phyloP scores from a whole-genome alignment of 2,113 vertebrate species.

The Poeciliopsis occidentalis region DNA sequence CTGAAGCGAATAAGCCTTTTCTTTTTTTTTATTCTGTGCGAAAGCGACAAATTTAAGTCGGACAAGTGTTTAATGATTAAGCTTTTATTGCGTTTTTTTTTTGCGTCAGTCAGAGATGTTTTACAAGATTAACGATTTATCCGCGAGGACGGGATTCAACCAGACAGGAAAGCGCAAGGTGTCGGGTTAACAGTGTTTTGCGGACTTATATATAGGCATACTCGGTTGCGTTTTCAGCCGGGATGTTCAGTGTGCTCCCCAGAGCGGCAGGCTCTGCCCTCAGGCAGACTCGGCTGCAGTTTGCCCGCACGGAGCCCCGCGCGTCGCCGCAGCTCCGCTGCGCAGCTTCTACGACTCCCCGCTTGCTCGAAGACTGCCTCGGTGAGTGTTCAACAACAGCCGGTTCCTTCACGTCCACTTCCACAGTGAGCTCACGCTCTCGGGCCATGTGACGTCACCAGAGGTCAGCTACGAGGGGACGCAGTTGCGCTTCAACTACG shows the following conservation, averaged over 20 bases:
- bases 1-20: neutral
- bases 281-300: neutral
- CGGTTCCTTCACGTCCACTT: neutral
- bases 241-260: constrained; percentile 31
- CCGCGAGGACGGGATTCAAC: neutral
- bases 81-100: neutral
- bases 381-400: constrained; percentile 62
- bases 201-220: neutral
- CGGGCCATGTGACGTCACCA: constrained; percentile 49
- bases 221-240: neutral
- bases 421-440: too few relatives aligned
- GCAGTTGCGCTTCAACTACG: constrained; percentile 86
- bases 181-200: neutral
- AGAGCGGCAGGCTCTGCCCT: neutral
- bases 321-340: constrained; percentile 8
- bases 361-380: constrained; percentile 51
- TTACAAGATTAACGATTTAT: neutral
- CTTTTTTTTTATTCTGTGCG: neutral
- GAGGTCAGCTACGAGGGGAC: constrained; percentile 78
- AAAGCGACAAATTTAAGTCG: neutral
- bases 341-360: constrained; percentile 14
- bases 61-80: constrained; percentile 32
- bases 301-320: neutral
- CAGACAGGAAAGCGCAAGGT: neutral
- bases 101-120: rapidly evolving